Conservation (phyloP, 2,888 invertebrate species). For the Arge pagana region DNA sequence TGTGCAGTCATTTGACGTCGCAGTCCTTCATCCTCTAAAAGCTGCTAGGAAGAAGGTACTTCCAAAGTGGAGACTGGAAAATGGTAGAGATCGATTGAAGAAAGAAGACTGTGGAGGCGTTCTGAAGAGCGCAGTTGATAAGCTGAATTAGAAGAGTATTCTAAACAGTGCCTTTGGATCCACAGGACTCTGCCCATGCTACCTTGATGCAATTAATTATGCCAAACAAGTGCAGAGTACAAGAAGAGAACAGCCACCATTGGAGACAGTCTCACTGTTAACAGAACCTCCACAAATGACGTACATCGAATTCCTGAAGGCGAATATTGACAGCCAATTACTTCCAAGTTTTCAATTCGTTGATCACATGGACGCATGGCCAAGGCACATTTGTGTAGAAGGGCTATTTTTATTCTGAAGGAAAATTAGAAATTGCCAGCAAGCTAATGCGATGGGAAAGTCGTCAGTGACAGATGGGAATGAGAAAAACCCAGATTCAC, state of each 20-base stretch:
- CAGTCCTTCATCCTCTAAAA: constrained; percentile 31
- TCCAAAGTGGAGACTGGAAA: constrained; percentile 26
- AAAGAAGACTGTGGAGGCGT: constrained; percentile 24
- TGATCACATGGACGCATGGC: constrained; percentile 24
- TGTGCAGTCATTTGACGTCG: constrained; percentile 30
- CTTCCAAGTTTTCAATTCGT: constrained; percentile 22
- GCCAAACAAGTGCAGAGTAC: background rate
- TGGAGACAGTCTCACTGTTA: constrained; percentile 13
- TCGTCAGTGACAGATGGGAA: too few species aligned
- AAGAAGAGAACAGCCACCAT: too few species aligned
- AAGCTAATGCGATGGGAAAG: too few species aligned
- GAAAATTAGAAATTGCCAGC: too few species aligned
- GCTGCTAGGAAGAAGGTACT: constrained; percentile 30
- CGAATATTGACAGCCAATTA: constrained; percentile 18
- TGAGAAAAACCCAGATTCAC: too few species aligned
- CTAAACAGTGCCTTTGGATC: constrained; percentile 23
- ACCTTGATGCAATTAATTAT: constrained; percentile 16
- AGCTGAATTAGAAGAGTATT: constrained; percentile 6
- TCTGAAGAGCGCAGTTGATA: constrained; percentile 21
- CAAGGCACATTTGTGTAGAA: too few species aligned
- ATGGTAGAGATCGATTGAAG: constrained; percentile 19
- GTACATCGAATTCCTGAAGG: constrained; percentile 22
- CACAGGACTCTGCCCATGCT: constrained; percentile 28
- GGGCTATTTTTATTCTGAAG: too few species aligned
- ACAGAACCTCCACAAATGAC: constrained; percentile 8